Percentiles rank a stretch among this genome's conserved stretches.
These are phyloP conservation scores for Corapipo altera DNA, from an alignment of 2,113 vertebrate species.

Conservation along the genomic window DNA sequence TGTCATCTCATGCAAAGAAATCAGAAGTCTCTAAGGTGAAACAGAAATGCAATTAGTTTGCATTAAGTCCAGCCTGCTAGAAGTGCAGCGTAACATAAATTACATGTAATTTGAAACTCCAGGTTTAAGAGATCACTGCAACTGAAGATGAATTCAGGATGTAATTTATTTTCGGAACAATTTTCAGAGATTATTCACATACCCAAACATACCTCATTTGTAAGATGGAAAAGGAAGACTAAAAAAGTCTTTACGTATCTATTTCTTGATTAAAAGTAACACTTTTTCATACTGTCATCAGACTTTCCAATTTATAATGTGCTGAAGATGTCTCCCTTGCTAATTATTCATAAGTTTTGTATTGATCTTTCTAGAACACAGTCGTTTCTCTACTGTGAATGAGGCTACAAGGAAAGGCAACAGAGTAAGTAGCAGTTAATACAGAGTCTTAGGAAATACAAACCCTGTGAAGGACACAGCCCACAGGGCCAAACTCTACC, in stretches of 20 bases:
- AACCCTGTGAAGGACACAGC: neutral
- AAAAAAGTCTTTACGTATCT: neutral
- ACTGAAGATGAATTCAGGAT: constrained; percentile 12
- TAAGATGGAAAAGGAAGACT: neutral
- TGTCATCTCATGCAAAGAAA: constrained; percentile 61
- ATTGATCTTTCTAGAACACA: constrained; percentile 10
- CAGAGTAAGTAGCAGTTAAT: neutral
- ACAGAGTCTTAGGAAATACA: neutral
- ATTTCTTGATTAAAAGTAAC: constrained; percentile 31
- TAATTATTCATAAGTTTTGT: neutral
- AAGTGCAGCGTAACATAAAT: constrained; percentile 37
- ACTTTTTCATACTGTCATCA: constrained; percentile 1
- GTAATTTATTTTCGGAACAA: constrained; percentile 27
- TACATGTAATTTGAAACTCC: constrained; percentile 44
- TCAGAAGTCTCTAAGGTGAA: constrained; percentile 59
- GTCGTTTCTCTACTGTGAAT: neutral
- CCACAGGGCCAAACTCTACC: neutral
- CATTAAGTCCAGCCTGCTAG: constrained; percentile 52
- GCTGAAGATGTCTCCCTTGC: neutral
- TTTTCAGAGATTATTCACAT: constrained; percentile 14
- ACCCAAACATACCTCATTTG: constrained; percentile 28
- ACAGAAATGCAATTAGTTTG: constrained; percentile 63
- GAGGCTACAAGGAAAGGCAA: neutral
- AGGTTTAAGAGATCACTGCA: constrained; percentile 34
- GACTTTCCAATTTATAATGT: neutral